Evolutionary conservation across 1,140 invertebrate species (phyloP), one percentile per base, ranked within the genome.

Genomic region (Trachymyrmex cornetzi): DNA sequence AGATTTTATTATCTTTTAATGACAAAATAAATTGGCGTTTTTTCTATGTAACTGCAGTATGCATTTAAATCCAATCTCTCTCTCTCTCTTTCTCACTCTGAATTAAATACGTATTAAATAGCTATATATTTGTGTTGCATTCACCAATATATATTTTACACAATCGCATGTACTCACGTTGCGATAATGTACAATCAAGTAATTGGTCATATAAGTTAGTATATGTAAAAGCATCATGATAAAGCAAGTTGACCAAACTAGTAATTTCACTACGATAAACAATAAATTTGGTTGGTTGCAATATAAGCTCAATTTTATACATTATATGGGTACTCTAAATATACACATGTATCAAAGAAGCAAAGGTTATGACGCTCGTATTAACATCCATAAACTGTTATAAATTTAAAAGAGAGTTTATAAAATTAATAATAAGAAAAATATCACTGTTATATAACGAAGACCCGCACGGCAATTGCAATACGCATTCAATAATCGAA

Each of bases 281-380:
- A 79, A 86, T 82, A 90, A 88, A 88, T 86, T 90, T 48, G 30
- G 72, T 88, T 88, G 57, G 59, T 67, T 38, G 77, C 89, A 87
- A 44, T 44, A 90, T 86, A 90, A 90, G 64, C 77, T 77, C 24
- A 14, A 86, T 64, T 71, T 88, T 90, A 44, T 44, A 44, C 11
- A 53, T 44, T 44, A 44, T 44, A 44, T 44, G 38, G 7, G 30
- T 27, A 50, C 16, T 11, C 12, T 48, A 79, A 34, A n/a, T n/a
- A 48, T 12, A 38, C 2, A 50, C 6, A 38, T 64, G 14, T 9
- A 38, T 38, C 7, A 0, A 27, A 44, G 22, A 44, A 44, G 22
- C 34, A 44, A 59, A 59, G 5, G 7, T 57, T 50, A 44, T 11
- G 50, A 16, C 0, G 34, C 34, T 7, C 9, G 4, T 55, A 30